Evolutionary conservation across 2,113 vertebrate species (phyloP).

Genomic region (Regulus satrapa): DNA sequence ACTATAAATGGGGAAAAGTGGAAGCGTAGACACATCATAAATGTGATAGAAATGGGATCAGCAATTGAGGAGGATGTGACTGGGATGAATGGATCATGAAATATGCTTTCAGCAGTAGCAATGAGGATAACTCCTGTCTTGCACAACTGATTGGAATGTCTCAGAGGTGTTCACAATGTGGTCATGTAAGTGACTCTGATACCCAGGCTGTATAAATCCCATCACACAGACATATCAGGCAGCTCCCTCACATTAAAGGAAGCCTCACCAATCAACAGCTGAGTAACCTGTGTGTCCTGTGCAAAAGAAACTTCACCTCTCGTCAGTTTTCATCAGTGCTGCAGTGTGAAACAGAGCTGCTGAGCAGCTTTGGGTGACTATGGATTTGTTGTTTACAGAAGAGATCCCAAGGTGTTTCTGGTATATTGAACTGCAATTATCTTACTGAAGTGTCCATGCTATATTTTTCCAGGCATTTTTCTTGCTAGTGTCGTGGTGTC

Average conservation of each 20-base stretch:
- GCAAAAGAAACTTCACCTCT: neutral
- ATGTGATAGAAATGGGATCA: neutral
- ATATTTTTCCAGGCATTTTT: neutral
- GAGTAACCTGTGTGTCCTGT: neutral
- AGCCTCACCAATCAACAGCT: neutral
- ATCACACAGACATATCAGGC: neutral
- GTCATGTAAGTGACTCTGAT: neutral
- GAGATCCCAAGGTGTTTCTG: neutral
- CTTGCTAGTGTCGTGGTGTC: neutral
- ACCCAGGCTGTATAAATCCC: neutral
- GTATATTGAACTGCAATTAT: neutral
- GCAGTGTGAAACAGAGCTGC: neutral
- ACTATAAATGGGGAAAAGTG: neutral
- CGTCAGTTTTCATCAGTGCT: neutral
- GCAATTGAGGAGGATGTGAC: neutral
- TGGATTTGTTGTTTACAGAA: neutral
- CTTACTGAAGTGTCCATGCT: neutral
- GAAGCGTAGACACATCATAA: neutral
- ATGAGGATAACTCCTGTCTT: neutral
- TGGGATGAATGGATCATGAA: neutral
- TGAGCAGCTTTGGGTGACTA: neutral
- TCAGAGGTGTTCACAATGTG: neutral
- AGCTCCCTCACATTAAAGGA: neutral
- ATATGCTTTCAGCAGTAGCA: neutral
- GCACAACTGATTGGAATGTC: neutral